phyloP scores from a whole-genome alignment of 2,888 invertebrate genomes.

The Tachina lurida region DNA sequence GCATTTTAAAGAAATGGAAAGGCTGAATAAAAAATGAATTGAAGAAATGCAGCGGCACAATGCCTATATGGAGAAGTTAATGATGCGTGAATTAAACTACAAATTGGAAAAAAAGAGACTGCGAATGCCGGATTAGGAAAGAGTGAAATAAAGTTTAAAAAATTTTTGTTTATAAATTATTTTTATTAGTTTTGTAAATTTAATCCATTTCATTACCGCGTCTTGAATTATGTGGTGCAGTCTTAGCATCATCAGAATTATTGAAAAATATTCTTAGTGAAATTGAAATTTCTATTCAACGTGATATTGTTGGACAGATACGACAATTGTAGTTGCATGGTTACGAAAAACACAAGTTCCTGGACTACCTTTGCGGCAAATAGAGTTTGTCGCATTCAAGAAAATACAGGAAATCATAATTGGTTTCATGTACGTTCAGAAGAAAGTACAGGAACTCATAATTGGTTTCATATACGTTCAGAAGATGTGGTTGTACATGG shows the following conservation, averaged over 20 bases:
- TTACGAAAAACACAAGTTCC: not conserved
- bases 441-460: not conserved
- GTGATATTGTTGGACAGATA: conserved; percentile 16
- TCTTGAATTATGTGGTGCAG: conserved; percentile 25
- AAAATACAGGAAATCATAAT: not conserved
- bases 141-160: too few species aligned
- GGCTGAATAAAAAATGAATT: too few species aligned
- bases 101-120: too few species aligned
- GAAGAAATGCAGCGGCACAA: too few species aligned
- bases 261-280: not conserved
- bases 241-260: not conserved
- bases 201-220: not conserved
- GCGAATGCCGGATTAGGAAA: too few species aligned
- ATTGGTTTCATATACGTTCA: not conserved
- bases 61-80: too few species aligned
- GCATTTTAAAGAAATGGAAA: too few species aligned
- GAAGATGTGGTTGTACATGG: not conserved
- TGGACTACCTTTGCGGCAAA: not conserved
- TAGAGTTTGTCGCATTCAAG: not conserved
- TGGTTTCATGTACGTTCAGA: not conserved
- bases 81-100: too few species aligned
- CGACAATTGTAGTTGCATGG: not conserved
- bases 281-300: not conserved
- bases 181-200: too few species aligned
- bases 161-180: not conserved